Evolutionary conservation across 2,888 invertebrate species (phyloP).

Genomic region (Ochropleura plecta): DNA sequence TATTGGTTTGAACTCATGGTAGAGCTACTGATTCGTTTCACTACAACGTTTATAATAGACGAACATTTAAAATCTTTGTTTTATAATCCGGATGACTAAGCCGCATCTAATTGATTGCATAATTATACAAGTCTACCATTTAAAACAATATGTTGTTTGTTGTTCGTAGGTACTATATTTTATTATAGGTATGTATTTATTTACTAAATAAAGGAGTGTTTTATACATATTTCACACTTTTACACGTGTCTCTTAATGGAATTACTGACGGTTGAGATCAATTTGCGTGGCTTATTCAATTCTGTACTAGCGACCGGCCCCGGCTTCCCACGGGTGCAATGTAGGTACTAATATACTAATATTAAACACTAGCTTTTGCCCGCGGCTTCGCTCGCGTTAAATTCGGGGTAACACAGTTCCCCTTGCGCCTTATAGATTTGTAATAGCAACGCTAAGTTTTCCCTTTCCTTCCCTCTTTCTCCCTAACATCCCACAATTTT

Average conservation of each 20-base stretch:
- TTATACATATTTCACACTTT: conserved; percentile 15
- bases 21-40: too few relatives aligned
- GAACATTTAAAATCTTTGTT: not conserved
- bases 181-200: conserved; percentile 15
- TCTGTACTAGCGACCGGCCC: too few relatives aligned
- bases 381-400: too few relatives aligned
- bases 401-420: too few relatives aligned
- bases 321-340: too few relatives aligned
- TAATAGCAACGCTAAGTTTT: too few relatives aligned
- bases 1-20: too few relatives aligned
- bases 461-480: too few relatives aligned
- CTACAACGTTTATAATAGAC: not conserved
- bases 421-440: too few relatives aligned
- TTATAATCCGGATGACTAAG: conserved; percentile 10
- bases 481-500: too few relatives aligned
- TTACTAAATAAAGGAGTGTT: conserved; percentile 9
- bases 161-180: conserved; percentile 7
- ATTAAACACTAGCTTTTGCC: too few relatives aligned
- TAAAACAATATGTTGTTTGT: conserved; percentile 6
- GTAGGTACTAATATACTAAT: too few relatives aligned
- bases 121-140: conserved; percentile 9
- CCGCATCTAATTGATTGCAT: conserved; percentile 9
- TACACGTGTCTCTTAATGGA: conserved; percentile 38
- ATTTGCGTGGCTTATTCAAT: conserved; percentile 8
- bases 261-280: conserved; percentile 16